These are phyloP conservation scores for Cheilosia grossa DNA, from an alignment of 2,888 invertebrate genomes.

Conservation along the genomic window DNA sequence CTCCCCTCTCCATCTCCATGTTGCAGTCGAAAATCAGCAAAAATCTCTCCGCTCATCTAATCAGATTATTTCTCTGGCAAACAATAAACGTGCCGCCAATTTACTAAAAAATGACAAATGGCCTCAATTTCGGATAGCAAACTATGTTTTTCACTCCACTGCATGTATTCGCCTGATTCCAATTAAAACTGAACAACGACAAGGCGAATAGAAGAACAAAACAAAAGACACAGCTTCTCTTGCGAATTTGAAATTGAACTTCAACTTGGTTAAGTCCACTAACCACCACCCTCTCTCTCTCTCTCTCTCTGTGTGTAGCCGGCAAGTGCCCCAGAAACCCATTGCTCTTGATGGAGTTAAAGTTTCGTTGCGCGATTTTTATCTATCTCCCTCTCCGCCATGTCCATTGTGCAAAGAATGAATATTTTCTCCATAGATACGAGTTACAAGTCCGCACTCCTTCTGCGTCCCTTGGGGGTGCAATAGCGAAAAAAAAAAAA, in stretches of 20 bases:
- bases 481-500: conserved; percentile 9
- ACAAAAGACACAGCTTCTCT: conserved; percentile 9
- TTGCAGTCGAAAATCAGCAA: conserved; percentile 5
- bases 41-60: conserved; percentile 23
- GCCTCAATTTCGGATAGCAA: conserved; percentile 30
- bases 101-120: conserved; percentile 48
- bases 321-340: conserved; percentile 55
- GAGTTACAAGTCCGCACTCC: conserved; percentile 7
- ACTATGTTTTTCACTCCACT: conserved; percentile 3
- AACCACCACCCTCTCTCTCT: neutral
- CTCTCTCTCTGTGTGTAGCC: neutral
- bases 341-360: conserved; percentile 63
- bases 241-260: conserved; percentile 63
- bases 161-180: conserved; percentile 37
- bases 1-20: neutral
- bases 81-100: conserved; percentile 48
- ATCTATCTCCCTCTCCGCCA: conserved; percentile 24
- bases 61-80: conserved; percentile 48
- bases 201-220: conserved; percentile 21
- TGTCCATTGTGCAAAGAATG: conserved; percentile 8
- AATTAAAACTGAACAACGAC: conserved; percentile 56
- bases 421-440: conserved; percentile 21
- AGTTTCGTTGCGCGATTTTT: conserved; percentile 49
- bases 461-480: conserved; percentile 9
- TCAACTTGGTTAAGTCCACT: conserved; percentile 27